Conservation (phyloP, 1,140 invertebrate species). For the Heliconius hewitsoni region DNA sequence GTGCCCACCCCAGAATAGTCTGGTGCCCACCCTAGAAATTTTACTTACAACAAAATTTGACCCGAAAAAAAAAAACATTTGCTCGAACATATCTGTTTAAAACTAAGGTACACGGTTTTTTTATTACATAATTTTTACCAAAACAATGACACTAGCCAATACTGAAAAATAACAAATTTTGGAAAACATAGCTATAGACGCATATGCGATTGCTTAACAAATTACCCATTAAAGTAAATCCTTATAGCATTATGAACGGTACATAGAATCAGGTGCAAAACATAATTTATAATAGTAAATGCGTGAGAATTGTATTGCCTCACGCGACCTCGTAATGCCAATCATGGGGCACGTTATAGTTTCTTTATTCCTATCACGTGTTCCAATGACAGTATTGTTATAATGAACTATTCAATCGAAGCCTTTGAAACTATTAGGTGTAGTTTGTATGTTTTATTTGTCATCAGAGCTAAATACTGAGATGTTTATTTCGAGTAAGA, state of each 20-base stretch:
- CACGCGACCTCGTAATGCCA: conserved; percentile 24
- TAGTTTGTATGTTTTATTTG: not conserved
- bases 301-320: conserved; percentile 24
- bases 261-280: conserved; percentile 10
- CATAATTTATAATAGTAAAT: conserved; percentile 14
- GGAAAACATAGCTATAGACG: not conserved
- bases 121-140: too few relatives aligned
- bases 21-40: too few relatives aligned
- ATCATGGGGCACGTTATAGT: conserved; percentile 24
- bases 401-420: conserved; percentile 7
- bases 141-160: too few relatives aligned
- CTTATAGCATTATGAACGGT: conserved; percentile 3
- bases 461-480: not conserved
- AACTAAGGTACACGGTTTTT: too few relatives aligned
- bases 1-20: too few relatives aligned
- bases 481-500: too few relatives aligned
- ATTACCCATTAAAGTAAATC: not conserved
- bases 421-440: not conserved
- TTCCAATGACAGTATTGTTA: conserved; percentile 22
- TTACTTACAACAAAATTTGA: too few relatives aligned
- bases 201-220: not conserved
- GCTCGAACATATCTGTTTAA: too few relatives aligned
- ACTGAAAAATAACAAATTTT: too few relatives aligned
- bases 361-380: conserved; percentile 25
- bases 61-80: too few relatives aligned